Base-by-base conservation (phyloP, 2,797 vertebrate genomes). In the Tamandua tetradactyla region DNA sequence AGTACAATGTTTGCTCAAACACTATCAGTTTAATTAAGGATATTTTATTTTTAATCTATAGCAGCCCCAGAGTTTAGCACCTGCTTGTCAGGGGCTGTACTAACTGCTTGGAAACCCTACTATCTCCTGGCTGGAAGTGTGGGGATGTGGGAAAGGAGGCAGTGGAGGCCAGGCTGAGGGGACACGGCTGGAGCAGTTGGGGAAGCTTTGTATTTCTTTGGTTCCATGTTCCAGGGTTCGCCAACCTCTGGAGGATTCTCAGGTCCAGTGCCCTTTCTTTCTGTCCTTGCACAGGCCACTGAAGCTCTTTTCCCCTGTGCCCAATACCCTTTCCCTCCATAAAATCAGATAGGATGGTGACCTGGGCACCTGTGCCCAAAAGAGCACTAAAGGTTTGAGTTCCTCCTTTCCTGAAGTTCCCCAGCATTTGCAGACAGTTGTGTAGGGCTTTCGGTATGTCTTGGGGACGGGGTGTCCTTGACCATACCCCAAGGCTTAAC, bases 381-480 rank as follows among this genome's bases (percentile, higher is more conserved):
- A 35, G 22, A 57, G 69, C 37, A 49, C 40, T 64, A n/a, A n/a
- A n/a, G n/a, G n/a, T n/a, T n/a, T n/a, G n/a, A n/a, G n/a, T n/a
- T n/a, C n/a, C n/a, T n/a, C n/a, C n/a, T n/a, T n/a, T n/a, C n/a
- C n/a, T n/a, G n/a, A n/a, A n/a, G n/a, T n/a, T n/a, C n/a, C n/a
- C n/a, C n/a, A n/a, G n/a, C n/a, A n/a, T n/a, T n/a, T n/a, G n/a
- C n/a, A n/a, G n/a, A n/a, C n/a, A 57, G 47, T 47, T 47, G 47
- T 47, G 47, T 47, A 47, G 47, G 47, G 47, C 12, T 97, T 99
- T 99, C 52, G 99, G 49, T 37, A 98, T 3, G 1, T 99, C 40
- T 40, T 18, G 30, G 20, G 17, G 15, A 35, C 30, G 10, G 5
- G 30, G 37, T 57, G n/a, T 15, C 25, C 20, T 0, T 4, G 0